These are phyloP conservation scores for Echeneis naucrates DNA, from an alignment of 2,797 vertebrate genomes.

Conservation along the genomic window DNA sequence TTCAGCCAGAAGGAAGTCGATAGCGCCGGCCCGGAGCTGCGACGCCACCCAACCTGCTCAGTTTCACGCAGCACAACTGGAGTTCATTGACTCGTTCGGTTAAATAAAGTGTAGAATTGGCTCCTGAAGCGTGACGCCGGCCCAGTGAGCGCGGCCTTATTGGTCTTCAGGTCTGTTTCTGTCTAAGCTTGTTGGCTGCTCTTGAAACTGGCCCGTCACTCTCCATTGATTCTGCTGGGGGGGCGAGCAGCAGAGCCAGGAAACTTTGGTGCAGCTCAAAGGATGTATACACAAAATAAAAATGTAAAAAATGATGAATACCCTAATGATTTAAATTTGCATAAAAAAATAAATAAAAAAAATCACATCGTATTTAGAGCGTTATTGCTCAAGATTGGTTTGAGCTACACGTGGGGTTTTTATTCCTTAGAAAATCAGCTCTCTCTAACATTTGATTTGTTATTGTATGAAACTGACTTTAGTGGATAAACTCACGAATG, in stretches of 20 bases:
- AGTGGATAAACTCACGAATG: too few species aligned
- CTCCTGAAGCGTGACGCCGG: constrained; percentile 52
- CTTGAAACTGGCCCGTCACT: constrained; percentile 30
- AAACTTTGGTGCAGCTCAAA: not conserved
- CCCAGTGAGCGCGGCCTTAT: constrained; percentile 58
- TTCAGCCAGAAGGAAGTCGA: constrained; percentile 49
- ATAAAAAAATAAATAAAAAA: too few species aligned
- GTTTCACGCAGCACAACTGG: constrained; percentile 52
- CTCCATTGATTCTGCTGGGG: constrained; percentile 34
- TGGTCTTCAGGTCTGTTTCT: constrained; percentile 48
- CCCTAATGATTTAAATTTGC: too few species aligned
- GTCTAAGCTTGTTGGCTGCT: constrained; percentile 51
- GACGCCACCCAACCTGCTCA: constrained; percentile 56
- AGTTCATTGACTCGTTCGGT: constrained; percentile 52
- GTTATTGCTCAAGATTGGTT: too few species aligned
- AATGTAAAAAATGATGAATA: not conserved
- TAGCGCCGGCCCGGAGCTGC: constrained; percentile 43
- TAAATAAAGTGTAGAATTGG: constrained; percentile 70
- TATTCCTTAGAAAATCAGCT: too few species aligned
- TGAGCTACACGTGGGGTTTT: too few species aligned
- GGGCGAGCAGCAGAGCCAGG: constrained; percentile 13
- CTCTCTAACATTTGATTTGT: too few species aligned
- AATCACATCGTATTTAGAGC: too few species aligned
- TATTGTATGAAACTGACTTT: too few species aligned
- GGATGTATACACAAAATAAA: not conserved